Percentiles rank a stretch among this genome's conserved stretches.
These are phyloP conservation scores for Tapirus indicus DNA, from an alignment of 2,797 vertebrate genomes.

Conservation along the genomic window DNA sequence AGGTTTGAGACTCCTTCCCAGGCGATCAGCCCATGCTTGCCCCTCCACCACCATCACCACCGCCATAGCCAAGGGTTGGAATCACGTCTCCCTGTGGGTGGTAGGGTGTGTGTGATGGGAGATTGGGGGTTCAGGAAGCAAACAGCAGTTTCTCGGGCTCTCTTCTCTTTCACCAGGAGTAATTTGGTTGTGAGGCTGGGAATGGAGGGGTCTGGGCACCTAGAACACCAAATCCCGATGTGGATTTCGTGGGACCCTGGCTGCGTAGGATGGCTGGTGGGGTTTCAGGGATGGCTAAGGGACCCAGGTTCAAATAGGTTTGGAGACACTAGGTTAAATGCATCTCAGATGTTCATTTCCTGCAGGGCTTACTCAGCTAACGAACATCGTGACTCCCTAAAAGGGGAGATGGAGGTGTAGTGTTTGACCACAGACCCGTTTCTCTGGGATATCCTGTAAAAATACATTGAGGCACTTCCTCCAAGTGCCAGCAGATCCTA, in stretches of 20 bases:
- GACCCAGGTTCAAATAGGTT: rapidly evolving
- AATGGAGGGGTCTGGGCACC: rapidly evolving
- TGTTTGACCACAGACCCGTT: neutral
- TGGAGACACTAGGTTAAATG: neutral
- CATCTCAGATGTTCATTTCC: neutral
- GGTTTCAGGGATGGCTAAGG: rapidly evolving
- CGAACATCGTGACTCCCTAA: rapidly evolving
- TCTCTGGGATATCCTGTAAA: neutral
- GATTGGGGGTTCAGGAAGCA: neutral
- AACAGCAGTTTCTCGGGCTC: neutral
- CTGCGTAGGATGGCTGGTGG: rapidly evolving
- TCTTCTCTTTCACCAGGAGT: neutral
- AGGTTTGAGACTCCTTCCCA: neutral
- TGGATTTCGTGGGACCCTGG: neutral
- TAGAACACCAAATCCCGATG: rapidly evolving
- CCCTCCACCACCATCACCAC: rapidly evolving
- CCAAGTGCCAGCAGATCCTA: neutral
- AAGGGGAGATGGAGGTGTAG: rapidly evolving
- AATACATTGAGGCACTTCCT: rapidly evolving
- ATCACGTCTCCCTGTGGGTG: neutral
- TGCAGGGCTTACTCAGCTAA: rapidly evolving
- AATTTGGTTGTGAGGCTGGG: neutral
- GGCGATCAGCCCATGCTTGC: rapidly evolving
- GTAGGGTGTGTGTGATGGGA: neutral
- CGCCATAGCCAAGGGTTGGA: rapidly evolving